These are phyloP conservation scores for Dermatemys mawii DNA, from an alignment of 2,113 vertebrate genomes.

Conservation along the genomic window DNA sequence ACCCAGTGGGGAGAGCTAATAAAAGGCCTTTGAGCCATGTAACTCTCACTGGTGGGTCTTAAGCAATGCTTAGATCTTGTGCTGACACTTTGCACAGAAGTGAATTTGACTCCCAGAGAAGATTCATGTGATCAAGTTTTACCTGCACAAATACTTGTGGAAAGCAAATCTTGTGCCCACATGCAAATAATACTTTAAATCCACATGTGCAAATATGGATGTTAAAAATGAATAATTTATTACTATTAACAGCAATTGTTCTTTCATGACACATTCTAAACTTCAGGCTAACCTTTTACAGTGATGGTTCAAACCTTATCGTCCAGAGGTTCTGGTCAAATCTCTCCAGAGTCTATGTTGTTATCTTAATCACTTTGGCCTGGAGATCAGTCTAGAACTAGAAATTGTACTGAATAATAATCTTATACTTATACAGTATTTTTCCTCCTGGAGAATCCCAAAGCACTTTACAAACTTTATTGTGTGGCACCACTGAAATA, in stretches of 20 bases:
- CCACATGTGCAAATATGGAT: background rate
- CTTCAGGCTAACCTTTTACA: slow-evolving; percentile 22
- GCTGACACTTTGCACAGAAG: background rate
- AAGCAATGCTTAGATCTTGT: background rate
- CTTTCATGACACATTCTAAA: background rate
- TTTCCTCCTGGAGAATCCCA: too few relatives aligned
- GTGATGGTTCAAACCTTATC: background rate
- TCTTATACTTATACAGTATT: too few relatives aligned
- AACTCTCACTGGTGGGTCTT: background rate
- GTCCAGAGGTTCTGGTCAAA: background rate
- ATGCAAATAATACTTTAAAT: background rate
- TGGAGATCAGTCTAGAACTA: too few relatives aligned
- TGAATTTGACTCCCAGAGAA: background rate
- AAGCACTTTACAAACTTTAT: too few relatives aligned
- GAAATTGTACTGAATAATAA: too few relatives aligned
- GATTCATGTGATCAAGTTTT: background rate
- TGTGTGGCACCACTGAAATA: background rate
- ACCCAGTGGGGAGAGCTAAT: too few relatives aligned
- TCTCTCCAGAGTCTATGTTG: background rate
- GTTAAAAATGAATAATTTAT: background rate
- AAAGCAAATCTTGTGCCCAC: background rate
- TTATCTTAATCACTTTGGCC: background rate
- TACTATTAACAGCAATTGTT: background rate
- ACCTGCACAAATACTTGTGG: background rate
- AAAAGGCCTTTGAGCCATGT: too few relatives aligned